Percentiles rank a stretch among this genome's conserved stretches.
phyloP scores from a whole-genome alignment of 2,888 invertebrate species.

The Phyllotreta cruciferae region DNA sequence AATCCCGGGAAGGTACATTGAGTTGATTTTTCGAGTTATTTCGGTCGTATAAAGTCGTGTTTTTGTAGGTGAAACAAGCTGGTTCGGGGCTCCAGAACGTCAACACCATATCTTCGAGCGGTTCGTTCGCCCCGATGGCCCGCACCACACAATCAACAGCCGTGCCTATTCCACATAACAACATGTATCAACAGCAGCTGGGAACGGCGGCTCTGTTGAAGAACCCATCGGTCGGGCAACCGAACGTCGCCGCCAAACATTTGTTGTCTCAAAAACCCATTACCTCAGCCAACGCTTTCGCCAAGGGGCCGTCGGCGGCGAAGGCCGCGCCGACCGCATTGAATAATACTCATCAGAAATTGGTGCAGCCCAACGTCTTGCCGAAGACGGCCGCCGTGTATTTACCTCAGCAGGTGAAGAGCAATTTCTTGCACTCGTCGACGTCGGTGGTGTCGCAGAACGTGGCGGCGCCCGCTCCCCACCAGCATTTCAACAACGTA shows the following conservation, averaged over 20 bases:
- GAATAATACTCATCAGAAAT: slow-evolving; percentile 31
- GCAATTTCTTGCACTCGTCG: slow-evolving; percentile 26
- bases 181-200: slow-evolving; percentile 31
- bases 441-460: slow-evolving; percentile 11
- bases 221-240: slow-evolving; percentile 14
- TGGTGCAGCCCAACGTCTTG: slow-evolving; percentile 23
- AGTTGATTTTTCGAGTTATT: no score
- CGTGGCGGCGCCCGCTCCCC: slow-evolving; percentile 18
- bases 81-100: slow-evolving; percentile 27
- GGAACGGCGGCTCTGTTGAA: slow-evolving; percentile 15
- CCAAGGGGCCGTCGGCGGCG: slow-evolving; percentile 17
- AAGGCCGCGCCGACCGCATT: slow-evolving; percentile 25
- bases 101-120: slow-evolving; percentile 27
- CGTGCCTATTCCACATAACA: slow-evolving; percentile 32
- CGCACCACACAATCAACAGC: slow-evolving; percentile 31
- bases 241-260: slow-evolving; percentile 30
- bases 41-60: background rate
- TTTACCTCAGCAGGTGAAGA: slow-evolving; percentile 32
- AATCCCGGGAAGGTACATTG: slow-evolving; percentile 36
- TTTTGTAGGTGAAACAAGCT: slow-evolving; percentile 34
- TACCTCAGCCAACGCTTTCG: slow-evolving; percentile 20
- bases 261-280: slow-evolving; percentile 25
- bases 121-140: slow-evolving; percentile 30
- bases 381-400: slow-evolving; percentile 27
- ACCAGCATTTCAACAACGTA: slow-evolving; percentile 31